Evolutionary conservation across 2,113 vertebrate genomes (phyloP), one percentile per base, ranked within the genome.

Genomic region (Mustela lutreola): DNA sequence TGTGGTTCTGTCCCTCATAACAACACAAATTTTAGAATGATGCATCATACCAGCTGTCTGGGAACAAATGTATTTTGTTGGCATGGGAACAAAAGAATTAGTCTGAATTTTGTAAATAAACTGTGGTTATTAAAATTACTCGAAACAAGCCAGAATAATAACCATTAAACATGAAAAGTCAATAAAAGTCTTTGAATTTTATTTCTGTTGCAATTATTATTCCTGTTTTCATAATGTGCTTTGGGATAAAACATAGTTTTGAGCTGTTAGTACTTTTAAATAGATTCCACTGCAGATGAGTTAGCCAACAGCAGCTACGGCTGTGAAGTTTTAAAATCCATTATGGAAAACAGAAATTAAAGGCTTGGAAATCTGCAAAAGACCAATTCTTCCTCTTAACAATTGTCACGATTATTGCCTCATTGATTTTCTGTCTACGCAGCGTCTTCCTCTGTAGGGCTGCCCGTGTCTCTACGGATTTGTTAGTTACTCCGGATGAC

Each of bases 21-120:
- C 96, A 98, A 92, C 97, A 62, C 82, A 58, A 48, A 96, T 97
- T 98, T 97, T 97, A 94, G 84, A 97, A 91, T 48, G 97, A 97
- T 97, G 95, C 98, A 98, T 98, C 98, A 98, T 45, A 93, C 97
- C 97, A 26, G 89, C 98, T 98, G 89, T 97, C 98, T 92, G 98
- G 98, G 98, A 98, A 99, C 98, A 99, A 98, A 98, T 97, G 97
- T 92, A 96, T 98, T 98, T 98, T 98, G 98, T 98, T 99, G 98
- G 98, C 98, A 98, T 97, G 94, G 98, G 98, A 98, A 99, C 98
- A 97, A 93, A 99, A 50, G 97, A 98, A 97, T 98, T 95, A 95
- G 98, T 92, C 95, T 97, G 98, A 97, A 96, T 75, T 98, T 96
- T 98, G 98, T 98, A 98, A 99, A 98, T 98, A 99, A 98, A 98